A percentile compares a stretch with the other conserved stretches of the same genome.
phyloP scores from a whole-genome alignment of 2,888 invertebrate species.

The Calameuta filiformis region DNA sequence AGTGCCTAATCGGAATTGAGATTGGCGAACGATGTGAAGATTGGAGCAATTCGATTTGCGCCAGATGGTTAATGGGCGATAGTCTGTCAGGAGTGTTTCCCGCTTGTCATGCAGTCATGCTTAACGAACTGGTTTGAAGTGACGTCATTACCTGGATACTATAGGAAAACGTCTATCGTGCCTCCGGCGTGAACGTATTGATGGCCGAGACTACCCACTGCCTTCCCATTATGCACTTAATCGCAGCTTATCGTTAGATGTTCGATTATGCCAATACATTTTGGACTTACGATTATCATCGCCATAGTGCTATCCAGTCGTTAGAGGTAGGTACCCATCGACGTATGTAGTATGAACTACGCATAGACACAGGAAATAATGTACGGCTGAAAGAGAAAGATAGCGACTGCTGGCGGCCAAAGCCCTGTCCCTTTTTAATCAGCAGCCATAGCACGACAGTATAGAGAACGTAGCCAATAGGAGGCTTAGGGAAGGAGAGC shows the following conservation, averaged over 20 bases:
- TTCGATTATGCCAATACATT: neutral
- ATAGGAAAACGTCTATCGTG: neutral
- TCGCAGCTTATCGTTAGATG: neutral
- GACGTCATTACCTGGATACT: neutral
- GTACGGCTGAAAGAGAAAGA: no score
- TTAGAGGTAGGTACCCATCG: neutral
- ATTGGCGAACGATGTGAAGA: conserved; percentile 22
- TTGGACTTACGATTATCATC: neutral
- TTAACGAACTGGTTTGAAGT: neutral
- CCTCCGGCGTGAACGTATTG: neutral
- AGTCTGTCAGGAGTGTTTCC: neutral
- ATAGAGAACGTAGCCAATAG: no score
- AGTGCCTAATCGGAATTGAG: conserved; percentile 19
- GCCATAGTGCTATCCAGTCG: neutral
- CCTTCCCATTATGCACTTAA: neutral
- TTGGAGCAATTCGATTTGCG: conserved; percentile 22
- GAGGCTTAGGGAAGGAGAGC: no score
- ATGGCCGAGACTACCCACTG: neutral
- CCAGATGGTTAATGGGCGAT: conserved; percentile 1
- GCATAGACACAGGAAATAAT: no score
- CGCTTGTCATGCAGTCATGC: neutral
- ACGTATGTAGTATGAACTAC: no score
- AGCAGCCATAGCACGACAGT: no score
- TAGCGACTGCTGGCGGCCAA: no score
- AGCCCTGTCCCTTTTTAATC: no score